Evolutionary conservation across 2,113 vertebrate species (phyloP).

Genomic region (Heliornis fulica): DNA sequence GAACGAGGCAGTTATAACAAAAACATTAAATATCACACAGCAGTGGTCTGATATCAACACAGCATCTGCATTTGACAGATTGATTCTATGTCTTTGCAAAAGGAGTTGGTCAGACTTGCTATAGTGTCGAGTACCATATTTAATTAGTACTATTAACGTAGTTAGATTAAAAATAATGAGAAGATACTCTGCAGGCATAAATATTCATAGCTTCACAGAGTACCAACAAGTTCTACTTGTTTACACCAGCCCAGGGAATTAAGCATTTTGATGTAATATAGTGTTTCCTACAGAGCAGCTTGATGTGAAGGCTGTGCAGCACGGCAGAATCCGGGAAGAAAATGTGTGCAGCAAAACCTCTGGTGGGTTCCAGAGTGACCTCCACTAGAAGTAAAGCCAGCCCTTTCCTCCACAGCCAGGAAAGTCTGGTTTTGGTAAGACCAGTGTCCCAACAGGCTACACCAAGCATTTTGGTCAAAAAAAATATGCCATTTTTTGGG

Average conservation of each 20-base stretch:
- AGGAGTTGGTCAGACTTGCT: not conserved
- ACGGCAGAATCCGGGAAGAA: not conserved
- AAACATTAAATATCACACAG: not conserved
- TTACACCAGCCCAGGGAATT: not conserved
- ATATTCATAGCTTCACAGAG: not conserved
- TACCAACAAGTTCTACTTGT: not conserved
- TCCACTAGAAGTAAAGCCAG: not conserved
- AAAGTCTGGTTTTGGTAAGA: not conserved
- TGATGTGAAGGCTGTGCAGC: not conserved
- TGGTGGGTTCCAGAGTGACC: not conserved
- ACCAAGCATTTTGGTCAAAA: not conserved
- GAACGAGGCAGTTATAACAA: not conserved
- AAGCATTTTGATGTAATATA: not conserved
- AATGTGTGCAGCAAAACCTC: not conserved
- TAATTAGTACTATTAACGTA: not conserved
- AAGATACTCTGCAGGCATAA: not conserved
- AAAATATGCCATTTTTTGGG: not conserved
- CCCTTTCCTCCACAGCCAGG: not conserved
- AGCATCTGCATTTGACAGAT: not conserved
- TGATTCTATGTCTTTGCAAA: not conserved
- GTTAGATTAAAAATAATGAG: not conserved
- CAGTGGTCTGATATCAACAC: not conserved
- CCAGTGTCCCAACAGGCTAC: not conserved
- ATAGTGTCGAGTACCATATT: not conserved
- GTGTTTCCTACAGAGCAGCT: not conserved